A percentile compares a stretch with the other conserved stretches of the same genome.
Evolutionary conservation across 37 sponge, comb jelly and placozoan species (phyloP).

Genomic region (Axinella damicornis): DNA sequence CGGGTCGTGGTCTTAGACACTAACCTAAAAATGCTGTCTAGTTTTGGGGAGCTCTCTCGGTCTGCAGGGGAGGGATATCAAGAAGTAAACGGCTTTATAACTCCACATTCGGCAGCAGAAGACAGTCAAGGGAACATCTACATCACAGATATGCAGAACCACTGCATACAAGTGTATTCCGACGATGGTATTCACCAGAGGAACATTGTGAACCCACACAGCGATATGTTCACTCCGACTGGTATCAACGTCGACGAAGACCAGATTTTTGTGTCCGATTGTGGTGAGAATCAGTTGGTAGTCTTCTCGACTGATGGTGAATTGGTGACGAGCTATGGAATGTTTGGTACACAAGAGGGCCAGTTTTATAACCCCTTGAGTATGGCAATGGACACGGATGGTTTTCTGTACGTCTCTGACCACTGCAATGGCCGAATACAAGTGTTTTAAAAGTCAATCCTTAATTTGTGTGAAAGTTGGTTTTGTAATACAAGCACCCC

Average conservation of each 20-base stretch:
- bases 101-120: constrained; percentile 30
- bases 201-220: not conserved
- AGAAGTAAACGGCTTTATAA: not conserved
- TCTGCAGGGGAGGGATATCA: not conserved
- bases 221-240: constrained; percentile 9
- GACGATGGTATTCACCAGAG: not conserved
- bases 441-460: constrained; percentile 50
- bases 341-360: constrained; percentile 20
- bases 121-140: constrained; percentile 15
- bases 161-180: constrained; percentile 26
- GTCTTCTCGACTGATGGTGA: constrained; percentile 20
- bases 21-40: not conserved
- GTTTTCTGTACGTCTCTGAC: constrained; percentile 53
- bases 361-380: constrained; percentile 43
- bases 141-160: constrained; percentile 11
- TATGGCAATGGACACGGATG: constrained; percentile 48
- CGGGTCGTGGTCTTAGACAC: constrained; percentile 29
- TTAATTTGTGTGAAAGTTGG: too few species aligned
- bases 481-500: too few species aligned
- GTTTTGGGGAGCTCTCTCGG: constrained; percentile 17
- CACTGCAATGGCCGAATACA: constrained; percentile 36
- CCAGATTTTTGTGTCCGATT: constrained; percentile 32
- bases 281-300: constrained; percentile 7
- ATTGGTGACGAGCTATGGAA: constrained; percentile 16
- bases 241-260: constrained; percentile 34